A percentile compares a stretch with the other conserved stretches of the same genome.
Conservation (phyloP, 2,797 vertebrate genomes). For the Halcyon smyrnensis region DNA sequence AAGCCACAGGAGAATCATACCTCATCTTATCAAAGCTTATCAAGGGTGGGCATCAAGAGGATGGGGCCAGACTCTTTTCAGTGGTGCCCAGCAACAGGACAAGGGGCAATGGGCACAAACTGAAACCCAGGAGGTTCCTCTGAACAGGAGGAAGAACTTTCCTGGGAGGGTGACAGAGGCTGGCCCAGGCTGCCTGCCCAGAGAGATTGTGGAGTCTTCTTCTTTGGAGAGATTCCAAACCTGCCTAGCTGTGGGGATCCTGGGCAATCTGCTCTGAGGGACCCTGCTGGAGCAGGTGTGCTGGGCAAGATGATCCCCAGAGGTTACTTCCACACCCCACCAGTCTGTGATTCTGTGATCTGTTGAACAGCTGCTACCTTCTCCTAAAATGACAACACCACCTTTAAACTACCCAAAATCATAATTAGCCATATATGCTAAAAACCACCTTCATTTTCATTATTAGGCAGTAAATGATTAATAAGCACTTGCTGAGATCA, state of each 20-base stretch:
- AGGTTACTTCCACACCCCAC: not conserved
- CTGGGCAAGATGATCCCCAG: not conserved
- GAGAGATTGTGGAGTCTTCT: not conserved
- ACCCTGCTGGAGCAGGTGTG: not conserved
- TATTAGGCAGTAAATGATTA: not conserved
- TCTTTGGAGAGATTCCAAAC: not conserved
- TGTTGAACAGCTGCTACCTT: not conserved
- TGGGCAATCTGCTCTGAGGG: not conserved
- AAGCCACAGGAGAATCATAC: not conserved
- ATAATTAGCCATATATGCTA: not conserved
- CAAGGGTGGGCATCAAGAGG: no score
- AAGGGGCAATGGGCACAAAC: no score
- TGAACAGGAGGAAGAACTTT: not conserved
- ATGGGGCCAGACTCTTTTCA: no score
- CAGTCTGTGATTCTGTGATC: not conserved
- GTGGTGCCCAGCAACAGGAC: no score
- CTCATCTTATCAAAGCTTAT: no score
- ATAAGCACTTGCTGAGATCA: not conserved
- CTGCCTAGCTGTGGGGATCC: not conserved
- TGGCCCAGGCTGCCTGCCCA: not conserved
- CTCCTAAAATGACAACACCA: not conserved
- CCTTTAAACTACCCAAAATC: not conserved
- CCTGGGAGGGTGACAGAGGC: not conserved
- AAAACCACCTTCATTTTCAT: not conserved
- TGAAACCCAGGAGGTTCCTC: no score